Base-by-base conservation (phyloP, 1,140 invertebrate genomes). In the Geopemphigus sp. region DNA sequence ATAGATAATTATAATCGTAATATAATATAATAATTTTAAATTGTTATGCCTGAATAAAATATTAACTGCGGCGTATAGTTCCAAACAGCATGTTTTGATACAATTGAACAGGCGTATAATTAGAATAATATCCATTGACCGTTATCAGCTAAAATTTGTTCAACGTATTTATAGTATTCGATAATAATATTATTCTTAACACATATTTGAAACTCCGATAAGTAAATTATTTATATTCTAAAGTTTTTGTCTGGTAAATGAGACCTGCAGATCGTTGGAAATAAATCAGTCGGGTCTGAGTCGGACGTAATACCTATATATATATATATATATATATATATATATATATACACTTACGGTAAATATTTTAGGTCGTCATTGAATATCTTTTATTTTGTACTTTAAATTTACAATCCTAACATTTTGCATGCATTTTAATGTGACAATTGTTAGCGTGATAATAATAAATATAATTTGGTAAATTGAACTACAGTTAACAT, bases 231-330 rank as follows among this genome's bases (percentile, higher is more conserved):
- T 53, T 53, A 72, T n/a, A n/a, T 32, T 54, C 68, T 53, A 29
- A 72, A 72, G 68, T 72, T 72, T 54, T 72, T 72, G 68, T 72
- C 68, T 29, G 50, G 17, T 32, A 54, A 54, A 72, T 72, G 68
- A 72, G 68, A 54, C 68, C 68, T 47, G 17, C 17, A 17, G 19
- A 47, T 54, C 68, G 24, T 15, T 19, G 26, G 24, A 72, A 72
- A 72, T 72, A 72, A 72, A 72, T 72, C 50, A 72, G 50, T 72
- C 17, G 50, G 50, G 24, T 29, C 68, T 72, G 12, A 14, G n/a
- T 10, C 17, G 26, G 50, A 53, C 68, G 19, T 19, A 64, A 19
- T 26, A 26, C n/a, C 32, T 4, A 8, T 39, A 39, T 39, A 39
- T 39, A 39, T 39, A 39, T 39, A 39, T 39, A 53, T 5, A 1